Base-by-base conservation (phyloP, 2,888 invertebrate genomes). In the Biston betularia region DNA sequence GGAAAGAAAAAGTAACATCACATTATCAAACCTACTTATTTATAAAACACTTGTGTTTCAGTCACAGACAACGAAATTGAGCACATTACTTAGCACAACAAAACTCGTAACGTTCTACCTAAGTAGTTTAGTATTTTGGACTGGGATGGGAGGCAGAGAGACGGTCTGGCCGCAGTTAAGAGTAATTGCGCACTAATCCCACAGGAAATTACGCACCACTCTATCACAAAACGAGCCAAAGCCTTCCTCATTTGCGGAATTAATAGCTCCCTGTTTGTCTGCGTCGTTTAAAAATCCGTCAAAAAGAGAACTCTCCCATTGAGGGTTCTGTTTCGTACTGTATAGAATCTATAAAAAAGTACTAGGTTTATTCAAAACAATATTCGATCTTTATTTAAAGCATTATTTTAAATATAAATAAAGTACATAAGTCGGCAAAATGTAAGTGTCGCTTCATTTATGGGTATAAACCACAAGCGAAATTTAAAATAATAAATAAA, bases 191-290 rank as follows among this genome's bases (percentile, higher is more conserved):
- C 55, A 65, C 63, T 65, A 64, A 71, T 74, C 73, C 73, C 71
- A 10, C 52, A 75, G 75, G 76, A 77, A 77, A 79, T 79, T 71
- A 75, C 66, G 42, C 44, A 53, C 55, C 62, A 52, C 55, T 70
- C 57, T 70, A 67, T 71, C 55, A 73, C 60, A 52, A 73, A 68
- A 70, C 71, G 34, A 62, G 62, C 40, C 15, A 45, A 69, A 58
- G 54, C 60, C 52, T 49, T 63, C 48, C 42, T 48, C 24, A 67
- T 64, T 71, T 62, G 65, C 46, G 69, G 58, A 50, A 53, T 53
- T 40, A 57, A 65, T 55, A 35, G 48, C 53, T 49, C 24, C n/a
- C 24, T 50, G 44, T 54, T 53, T 61, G 38, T 46, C 46, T 38
- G 35, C 10, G n/a, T 40, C 53, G n/a, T 48, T 53, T 15, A 34